These are phyloP conservation scores for Gnathonemus echidnorhynchus DNA, from an alignment of 2,113 vertebrate genomes.

Conservation along the genomic window DNA sequence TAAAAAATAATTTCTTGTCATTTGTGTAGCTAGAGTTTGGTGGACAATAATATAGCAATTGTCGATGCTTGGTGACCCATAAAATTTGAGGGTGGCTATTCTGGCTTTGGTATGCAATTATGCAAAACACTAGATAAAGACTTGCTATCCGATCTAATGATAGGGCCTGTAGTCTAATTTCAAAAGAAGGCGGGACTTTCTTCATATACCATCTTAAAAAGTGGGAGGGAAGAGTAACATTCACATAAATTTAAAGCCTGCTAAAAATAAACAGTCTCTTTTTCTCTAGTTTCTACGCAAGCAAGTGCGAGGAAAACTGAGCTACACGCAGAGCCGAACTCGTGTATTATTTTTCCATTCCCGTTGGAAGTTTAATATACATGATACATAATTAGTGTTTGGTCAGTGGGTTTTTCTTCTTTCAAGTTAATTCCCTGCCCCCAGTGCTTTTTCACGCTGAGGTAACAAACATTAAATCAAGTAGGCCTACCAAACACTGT, in stretches of 20 bases:
- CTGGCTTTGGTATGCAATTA: conserved; percentile 99
- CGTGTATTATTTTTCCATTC: background rate
- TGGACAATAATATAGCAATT: conserved; percentile 99
- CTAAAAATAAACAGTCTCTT: conserved; percentile 44
- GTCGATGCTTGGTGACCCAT: conserved; percentile 99
- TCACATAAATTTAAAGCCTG: conserved; percentile 75
- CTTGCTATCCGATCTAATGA: conserved; percentile 99
- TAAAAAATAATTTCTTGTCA: conserved; percentile 54
- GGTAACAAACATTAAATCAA: background rate
- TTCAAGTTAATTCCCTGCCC: background rate
- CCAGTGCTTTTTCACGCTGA: background rate
- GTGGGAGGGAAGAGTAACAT: conserved; percentile 67
- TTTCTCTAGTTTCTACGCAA: conserved; percentile 38
- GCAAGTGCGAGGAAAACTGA: conserved; percentile 1
- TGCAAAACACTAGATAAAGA: conserved; percentile 99
- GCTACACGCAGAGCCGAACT: background rate
- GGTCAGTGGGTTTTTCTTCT: background rate
- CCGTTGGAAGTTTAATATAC: background rate
- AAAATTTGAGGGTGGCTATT: conserved; percentile 99
- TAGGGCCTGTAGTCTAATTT: conserved; percentile 87
- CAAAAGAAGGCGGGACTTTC: conserved; percentile 73
- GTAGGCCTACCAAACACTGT: background rate
- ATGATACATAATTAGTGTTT: background rate
- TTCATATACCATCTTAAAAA: conserved; percentile 62
- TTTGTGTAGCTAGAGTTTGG: conserved; percentile 84